Evolutionary conservation across 1,140 invertebrate genomes (phyloP), one percentile per base, ranked within the genome.

Genomic region (Lordiphosa mommai): DNA sequence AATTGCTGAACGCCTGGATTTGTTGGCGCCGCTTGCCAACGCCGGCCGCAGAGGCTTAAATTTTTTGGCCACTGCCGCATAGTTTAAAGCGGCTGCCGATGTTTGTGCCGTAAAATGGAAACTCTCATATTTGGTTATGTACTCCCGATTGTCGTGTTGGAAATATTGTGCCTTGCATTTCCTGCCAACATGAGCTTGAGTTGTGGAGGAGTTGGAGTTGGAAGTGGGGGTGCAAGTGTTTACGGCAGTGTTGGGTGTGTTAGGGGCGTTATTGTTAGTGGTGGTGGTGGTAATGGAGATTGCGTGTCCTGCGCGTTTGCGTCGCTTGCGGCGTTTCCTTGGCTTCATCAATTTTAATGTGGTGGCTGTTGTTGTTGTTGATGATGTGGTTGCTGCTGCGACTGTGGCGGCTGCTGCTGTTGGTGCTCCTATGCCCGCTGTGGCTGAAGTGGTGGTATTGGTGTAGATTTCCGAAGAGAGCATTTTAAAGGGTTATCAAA

Each of bases 91-190:
- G 40, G 68, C 70, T 36, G 63, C 68, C 10, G 74, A 57, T 37
- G 70, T 66, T 8, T 74, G 57, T 6, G 76, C 66, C 29, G 68
- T 82, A 13, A 86, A 69, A 3, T 79, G 71, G 38, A 74, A 68
- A 43, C 80, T 72, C 52, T 80, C 73, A 33, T 85, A 84, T 27
- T 84, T 84, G 33, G 77, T 50, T 46, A 84, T 58, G 41, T 79
- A 85, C 38, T 85, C 65, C 29, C 86, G 80, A 61, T 79, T 88
- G 46, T 88, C 86, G 43, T 88, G 86, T 47, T 88, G 86, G 44
- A 88, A 88, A 29, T 88, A 88, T 14, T 73, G 86, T 17, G 77
- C 61, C 56, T 66, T 72, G 57, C 68, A 70, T 41, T 84, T 84
- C 56, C 72, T 67, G 46, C 57, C 66, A 37, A 53, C 43, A 9